Evolutionary conservation across 1,140 invertebrate genomes (phyloP), one percentile per base, ranked within the genome.

Genomic region (Heliconius hermathena): DNA sequence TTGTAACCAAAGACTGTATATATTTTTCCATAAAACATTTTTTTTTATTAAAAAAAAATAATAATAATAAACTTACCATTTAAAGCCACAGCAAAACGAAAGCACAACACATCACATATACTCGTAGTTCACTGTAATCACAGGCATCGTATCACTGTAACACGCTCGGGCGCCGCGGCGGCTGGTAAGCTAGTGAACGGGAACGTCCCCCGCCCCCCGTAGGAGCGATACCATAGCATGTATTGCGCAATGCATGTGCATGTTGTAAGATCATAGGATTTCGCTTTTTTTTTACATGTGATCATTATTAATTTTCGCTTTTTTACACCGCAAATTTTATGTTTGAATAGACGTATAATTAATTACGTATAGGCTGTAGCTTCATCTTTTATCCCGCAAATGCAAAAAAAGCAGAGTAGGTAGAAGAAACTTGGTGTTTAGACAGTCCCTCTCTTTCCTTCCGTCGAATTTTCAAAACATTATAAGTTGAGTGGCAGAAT

Each of bases 181-280:
- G 79, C 80, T 84, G 36, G 60, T 74, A 76, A 85, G 85, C 88
- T 86, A 89, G 81, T 90, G 90, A 81, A 74, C 76, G 82, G 84
- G 84, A 83, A 83, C 57, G 71, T 80, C 75, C 76, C 82, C 75
- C 76, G 71, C 79, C 80, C 73, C 72, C 79, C 78, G 81, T 76
- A 82, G 81, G 80, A 82, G 81, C 83, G 78, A 77, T 79, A 80
- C 85, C 86, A 89, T 89, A 90, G 88, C 87, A 89, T 87, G 85
- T 83, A 84, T 83, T 86, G 85, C 81, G 79, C 75, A 81, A 81
- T 81, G 79, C 74, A 76, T 71, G 74, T 70, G 60, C 60, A 66
- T 66, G 60, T 29, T 66, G 26, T 57, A 57, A 57, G 54, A 57
- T 57, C 52, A 20, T 57, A 9, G 20, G n/a, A 22, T 57, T 52